Evolutionary conservation across 2,888 invertebrate species (phyloP).

Genomic region (Ophioninae sp.): DNA sequence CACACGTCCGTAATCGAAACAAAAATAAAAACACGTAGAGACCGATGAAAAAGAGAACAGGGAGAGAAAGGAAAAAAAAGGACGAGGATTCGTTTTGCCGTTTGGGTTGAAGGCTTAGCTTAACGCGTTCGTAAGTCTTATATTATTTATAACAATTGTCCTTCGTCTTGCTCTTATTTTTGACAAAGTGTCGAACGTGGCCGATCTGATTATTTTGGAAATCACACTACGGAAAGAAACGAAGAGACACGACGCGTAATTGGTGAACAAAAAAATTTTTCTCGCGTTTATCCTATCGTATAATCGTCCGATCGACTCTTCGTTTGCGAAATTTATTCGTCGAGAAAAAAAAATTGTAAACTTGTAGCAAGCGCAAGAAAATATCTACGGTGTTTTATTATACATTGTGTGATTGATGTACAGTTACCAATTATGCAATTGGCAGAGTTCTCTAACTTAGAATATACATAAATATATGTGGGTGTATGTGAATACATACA

Average conservation of each 20-base stretch:
- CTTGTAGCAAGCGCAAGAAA: slow-evolving; percentile 74
- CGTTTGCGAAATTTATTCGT: slow-evolving; percentile 75
- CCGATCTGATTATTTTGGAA: slow-evolving; percentile 75
- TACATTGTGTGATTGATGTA: slow-evolving; percentile 79
- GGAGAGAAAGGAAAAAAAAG: neutral
- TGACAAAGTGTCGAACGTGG: slow-evolving; percentile 56
- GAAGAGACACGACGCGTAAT: slow-evolving; percentile 22
- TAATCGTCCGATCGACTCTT: slow-evolving; percentile 76
- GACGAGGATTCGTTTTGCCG: slow-evolving; percentile 38
- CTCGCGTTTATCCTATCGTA: slow-evolving; percentile 74
- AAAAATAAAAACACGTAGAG: neutral
- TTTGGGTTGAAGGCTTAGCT: slow-evolving; percentile 44
- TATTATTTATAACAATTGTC: slow-evolving; percentile 52
- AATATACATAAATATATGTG: slow-evolving; percentile 52
- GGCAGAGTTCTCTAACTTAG: slow-evolving; percentile 77
- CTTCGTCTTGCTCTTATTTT: slow-evolving; percentile 13
- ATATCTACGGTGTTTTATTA: slow-evolving; percentile 74
- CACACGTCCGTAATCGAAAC: slow-evolving; percentile 7
- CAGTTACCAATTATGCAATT: slow-evolving; percentile 78
- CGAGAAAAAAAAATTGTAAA: slow-evolving; percentile 72
- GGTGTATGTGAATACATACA: slow-evolving; percentile 37
- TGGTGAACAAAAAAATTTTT: slow-evolving; percentile 49
- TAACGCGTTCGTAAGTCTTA: slow-evolving; percentile 32
- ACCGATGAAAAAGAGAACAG: neutral
- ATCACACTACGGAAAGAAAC: slow-evolving; percentile 55